Conservation (phyloP, 2,113 vertebrate species). For the Petromus typicus region DNA sequence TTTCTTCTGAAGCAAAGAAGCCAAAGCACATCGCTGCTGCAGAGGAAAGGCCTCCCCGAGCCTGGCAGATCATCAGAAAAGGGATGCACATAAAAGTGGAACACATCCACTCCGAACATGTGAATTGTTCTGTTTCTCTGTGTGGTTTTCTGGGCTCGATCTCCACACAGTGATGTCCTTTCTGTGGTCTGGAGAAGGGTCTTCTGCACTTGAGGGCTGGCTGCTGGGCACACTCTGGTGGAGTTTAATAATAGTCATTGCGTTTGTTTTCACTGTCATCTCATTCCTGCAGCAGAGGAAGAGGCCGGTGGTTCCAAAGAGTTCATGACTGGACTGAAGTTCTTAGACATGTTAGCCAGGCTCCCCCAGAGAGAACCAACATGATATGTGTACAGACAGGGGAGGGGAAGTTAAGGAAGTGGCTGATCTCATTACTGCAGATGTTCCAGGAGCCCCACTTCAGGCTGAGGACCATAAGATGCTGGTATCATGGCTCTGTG, state of each 20-base stretch:
- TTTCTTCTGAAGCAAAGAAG: background rate
- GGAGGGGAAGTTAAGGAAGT: background rate
- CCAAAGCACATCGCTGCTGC: background rate
- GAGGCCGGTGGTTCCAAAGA: background rate
- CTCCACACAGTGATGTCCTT: background rate
- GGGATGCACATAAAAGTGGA: too few relatives aligned
- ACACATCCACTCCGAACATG: too few relatives aligned
- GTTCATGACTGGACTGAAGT: background rate
- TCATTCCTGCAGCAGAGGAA: background rate
- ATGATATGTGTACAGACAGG: background rate
- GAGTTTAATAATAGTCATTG: background rate
- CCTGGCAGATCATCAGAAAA: background rate
- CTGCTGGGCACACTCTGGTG: accelerated
- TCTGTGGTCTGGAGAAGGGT: background rate
- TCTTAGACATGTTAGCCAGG: background rate
- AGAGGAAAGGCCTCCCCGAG: background rate
- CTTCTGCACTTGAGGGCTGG: background rate
- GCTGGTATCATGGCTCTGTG: background rate
- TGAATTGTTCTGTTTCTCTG: too few relatives aligned
- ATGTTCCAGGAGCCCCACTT: background rate
- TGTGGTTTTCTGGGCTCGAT: background rate
- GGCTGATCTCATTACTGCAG: background rate
- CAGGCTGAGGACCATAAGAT: background rate
- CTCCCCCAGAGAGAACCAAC: background rate
- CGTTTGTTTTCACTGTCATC: background rate